These are phyloP conservation scores for Trilocha varians DNA, from an alignment of 2,888 invertebrate species.

Conservation along the genomic window DNA sequence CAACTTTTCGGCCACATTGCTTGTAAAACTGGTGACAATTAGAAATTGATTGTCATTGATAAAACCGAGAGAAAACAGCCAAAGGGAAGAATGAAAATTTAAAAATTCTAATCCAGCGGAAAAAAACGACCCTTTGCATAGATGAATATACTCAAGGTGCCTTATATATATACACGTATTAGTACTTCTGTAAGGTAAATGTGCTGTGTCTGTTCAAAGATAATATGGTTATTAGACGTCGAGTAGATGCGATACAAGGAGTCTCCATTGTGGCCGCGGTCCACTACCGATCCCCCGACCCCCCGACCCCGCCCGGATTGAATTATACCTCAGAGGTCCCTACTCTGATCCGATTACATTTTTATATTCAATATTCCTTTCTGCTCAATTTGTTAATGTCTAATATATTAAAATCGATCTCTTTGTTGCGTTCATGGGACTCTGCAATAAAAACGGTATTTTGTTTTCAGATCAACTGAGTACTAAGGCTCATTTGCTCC, in stretches of 20 bases:
- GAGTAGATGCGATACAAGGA: not conserved
- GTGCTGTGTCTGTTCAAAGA: not conserved
- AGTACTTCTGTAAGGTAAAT: no score
- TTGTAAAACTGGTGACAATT: no score
- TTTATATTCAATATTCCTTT: not conserved
- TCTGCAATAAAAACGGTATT: not conserved
- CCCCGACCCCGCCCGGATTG: not conserved
- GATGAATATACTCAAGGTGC: no score
- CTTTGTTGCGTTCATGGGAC: not conserved
- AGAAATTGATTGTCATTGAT: no score
- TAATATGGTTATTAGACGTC: not conserved
- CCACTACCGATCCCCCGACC: not conserved
- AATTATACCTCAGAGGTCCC: slow-evolving; percentile 1
- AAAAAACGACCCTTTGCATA: no score
- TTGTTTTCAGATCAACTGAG: not conserved
- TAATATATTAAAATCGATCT: not conserved
- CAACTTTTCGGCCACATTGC: no score
- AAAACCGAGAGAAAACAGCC: no score
- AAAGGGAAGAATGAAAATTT: no score
- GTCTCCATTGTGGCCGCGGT: not conserved
- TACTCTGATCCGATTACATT: slow-evolving; percentile 1
- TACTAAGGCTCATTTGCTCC: not conserved
- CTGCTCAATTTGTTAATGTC: not conserved
- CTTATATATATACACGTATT: no score
- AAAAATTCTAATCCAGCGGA: no score